Conservation (phyloP, 2,797 vertebrate species). For the Hybognathus amarus region DNA sequence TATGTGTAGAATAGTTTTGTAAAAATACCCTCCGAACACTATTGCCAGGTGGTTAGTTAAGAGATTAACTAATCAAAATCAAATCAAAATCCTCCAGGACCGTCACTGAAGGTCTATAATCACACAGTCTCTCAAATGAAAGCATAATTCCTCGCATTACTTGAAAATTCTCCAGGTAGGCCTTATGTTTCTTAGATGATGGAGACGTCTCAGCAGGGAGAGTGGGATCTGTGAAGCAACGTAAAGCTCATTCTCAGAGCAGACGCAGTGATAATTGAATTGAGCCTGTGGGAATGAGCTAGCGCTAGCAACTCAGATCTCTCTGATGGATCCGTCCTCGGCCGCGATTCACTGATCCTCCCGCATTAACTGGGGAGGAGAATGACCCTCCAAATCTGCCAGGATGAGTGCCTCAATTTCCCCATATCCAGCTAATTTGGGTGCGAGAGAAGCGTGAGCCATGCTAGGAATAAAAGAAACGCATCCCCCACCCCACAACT, state of each 20-base stretch:
- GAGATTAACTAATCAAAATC: background rate
- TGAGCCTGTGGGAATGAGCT: slow-evolving; percentile 59
- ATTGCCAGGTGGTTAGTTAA: background rate
- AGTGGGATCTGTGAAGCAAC: slow-evolving; percentile 44
- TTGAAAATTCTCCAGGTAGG: slow-evolving; percentile 28
- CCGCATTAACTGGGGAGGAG: slow-evolving; percentile 61
- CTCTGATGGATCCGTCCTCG: slow-evolving; percentile 59
- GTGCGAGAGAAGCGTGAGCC: slow-evolving; percentile 52
- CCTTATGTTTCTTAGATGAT: slow-evolving; percentile 56
- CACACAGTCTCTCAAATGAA: slow-evolving; percentile 45
- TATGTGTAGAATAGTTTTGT: background rate
- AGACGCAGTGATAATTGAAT: slow-evolving; percentile 63
- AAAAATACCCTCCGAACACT: background rate
- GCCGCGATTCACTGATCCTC: slow-evolving; percentile 60
- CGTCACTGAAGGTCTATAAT: slow-evolving; percentile 41
- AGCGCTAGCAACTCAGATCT: slow-evolving; percentile 58
- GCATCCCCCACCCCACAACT: slow-evolving; percentile 35
- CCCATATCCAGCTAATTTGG: slow-evolving; percentile 66
- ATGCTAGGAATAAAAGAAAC: slow-evolving; percentile 30
- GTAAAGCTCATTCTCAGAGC: slow-evolving; percentile 60
- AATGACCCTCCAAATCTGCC: slow-evolving; percentile 65
- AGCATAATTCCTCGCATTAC: slow-evolving; percentile 43
- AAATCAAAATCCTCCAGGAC: background rate
- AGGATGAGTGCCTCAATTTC: slow-evolving; percentile 70
- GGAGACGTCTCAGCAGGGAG: slow-evolving; percentile 54